phyloP scores from a whole-genome alignment of 2,888 invertebrate species.

The Boloria selene region DNA sequence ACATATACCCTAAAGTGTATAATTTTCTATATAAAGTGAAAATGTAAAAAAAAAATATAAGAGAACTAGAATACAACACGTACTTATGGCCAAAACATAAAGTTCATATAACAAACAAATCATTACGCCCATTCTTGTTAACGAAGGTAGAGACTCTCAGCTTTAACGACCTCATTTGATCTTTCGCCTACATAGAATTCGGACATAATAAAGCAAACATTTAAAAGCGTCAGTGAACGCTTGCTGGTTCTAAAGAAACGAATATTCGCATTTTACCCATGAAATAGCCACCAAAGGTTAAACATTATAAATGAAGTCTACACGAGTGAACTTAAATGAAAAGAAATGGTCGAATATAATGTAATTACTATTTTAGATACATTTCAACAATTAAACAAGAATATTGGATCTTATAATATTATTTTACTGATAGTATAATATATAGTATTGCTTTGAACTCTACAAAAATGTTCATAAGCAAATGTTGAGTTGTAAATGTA shows the following conservation, averaged over 20 bases:
- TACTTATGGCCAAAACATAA: not conserved
- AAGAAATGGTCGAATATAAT: too few species aligned
- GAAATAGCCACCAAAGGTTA: slow-evolving; percentile 46
- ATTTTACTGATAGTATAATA: too few species aligned
- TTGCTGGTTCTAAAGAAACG: slow-evolving; percentile 46
- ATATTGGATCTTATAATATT: too few species aligned
- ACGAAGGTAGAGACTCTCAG: not conserved
- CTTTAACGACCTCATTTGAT: slow-evolving; percentile 23
- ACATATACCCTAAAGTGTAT: too few species aligned
- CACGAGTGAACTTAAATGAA: too few species aligned
- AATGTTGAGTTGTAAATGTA: too few species aligned
- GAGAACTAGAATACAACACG: not conserved
- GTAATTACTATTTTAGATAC: too few species aligned
- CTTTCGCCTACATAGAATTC: slow-evolving; percentile 9
- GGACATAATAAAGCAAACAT: slow-evolving; percentile 11
- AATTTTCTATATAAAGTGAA: too few species aligned
- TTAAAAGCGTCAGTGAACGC: slow-evolving; percentile 14
- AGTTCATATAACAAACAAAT: not conserved
- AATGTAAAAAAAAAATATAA: too few species aligned
- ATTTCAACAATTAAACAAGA: too few species aligned
- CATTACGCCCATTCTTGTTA: slow-evolving; percentile 7
- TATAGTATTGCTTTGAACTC: too few species aligned
- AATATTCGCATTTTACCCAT: slow-evolving; percentile 49
- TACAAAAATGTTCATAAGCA: too few species aligned
- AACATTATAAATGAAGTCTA: not conserved